These are phyloP conservation scores for Flexamia atlantica DNA, from an alignment of 2,888 invertebrate species.

Conservation along the genomic window DNA sequence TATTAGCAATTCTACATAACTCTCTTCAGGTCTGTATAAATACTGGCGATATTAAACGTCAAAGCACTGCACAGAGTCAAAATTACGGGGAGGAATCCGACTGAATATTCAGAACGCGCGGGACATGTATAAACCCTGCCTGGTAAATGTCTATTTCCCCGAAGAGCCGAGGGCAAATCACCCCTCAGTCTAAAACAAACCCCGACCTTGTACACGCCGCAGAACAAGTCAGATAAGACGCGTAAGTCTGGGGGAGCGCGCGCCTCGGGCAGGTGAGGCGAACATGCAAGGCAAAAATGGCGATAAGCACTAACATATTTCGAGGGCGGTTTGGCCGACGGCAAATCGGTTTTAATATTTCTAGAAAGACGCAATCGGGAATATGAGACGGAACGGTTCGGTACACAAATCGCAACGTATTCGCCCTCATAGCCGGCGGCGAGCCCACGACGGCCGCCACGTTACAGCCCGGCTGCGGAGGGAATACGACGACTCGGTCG, in stretches of 20 bases:
- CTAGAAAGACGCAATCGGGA: slow-evolving; percentile 58
- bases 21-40: too few species aligned
- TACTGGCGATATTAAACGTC: too few species aligned
- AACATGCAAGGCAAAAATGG: slow-evolving; percentile 44
- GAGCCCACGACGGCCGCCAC: neutral
- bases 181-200: slow-evolving; percentile 53
- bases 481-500: too few species aligned
- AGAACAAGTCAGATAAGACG: slow-evolving; percentile 51
- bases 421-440: neutral
- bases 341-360: slow-evolving; percentile 54
- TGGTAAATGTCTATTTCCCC: slow-evolving; percentile 35
- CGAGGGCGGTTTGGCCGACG: slow-evolving; percentile 36
- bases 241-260: neutral
- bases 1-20: too few species aligned
- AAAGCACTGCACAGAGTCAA: too few species aligned
- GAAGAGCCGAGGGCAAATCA: slow-evolving; percentile 40
- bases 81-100: too few species aligned
- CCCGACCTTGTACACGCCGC: slow-evolving; percentile 50
- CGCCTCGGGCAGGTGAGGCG: slow-evolving; percentile 46
- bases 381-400: slow-evolving; percentile 32
- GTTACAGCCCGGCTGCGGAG: neutral
- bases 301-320: slow-evolving; percentile 54
- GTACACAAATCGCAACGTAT: slow-evolving; percentile 46
- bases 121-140: neutral
- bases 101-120: slow-evolving; percentile 7